These are phyloP conservation scores for Xenopus borealis DNA, from an alignment of 2,113 vertebrate species.

Conservation along the genomic window DNA sequence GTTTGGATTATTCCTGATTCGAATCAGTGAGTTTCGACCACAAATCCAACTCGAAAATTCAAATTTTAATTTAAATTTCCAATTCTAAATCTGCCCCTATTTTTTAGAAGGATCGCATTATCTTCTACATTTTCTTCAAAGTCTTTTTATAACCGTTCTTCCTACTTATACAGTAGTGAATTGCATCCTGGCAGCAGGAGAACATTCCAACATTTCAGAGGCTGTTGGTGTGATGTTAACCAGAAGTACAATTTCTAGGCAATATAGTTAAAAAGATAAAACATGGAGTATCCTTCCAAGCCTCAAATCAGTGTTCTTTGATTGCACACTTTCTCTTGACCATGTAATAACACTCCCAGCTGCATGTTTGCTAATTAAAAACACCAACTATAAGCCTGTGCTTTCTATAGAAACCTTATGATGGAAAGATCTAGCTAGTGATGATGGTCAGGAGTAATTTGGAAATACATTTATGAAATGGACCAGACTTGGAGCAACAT, in stretches of 20 bases:
- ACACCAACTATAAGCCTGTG: conserved; percentile 50
- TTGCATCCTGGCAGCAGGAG: not conserved
- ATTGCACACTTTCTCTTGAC: conserved; percentile 52
- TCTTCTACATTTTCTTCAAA: too few relatives aligned
- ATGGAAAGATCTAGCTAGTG: not conserved
- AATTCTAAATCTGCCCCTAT: too few relatives aligned
- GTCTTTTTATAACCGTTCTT: too few relatives aligned
- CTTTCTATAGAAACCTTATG: conserved; percentile 26
- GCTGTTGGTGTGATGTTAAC: conserved; percentile 54
- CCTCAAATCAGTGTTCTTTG: conserved; percentile 53
- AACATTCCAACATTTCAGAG: conserved; percentile 42
- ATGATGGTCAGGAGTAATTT: not conserved
- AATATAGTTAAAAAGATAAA: conserved; percentile 47
- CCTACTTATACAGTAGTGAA: too few relatives aligned
- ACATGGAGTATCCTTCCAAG: conserved; percentile 50
- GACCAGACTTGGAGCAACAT: not conserved
- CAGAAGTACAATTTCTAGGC: conserved; percentile 53
- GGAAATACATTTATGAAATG: not conserved
- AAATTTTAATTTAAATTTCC: too few relatives aligned
- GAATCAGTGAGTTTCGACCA: too few relatives aligned
- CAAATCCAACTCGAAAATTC: too few relatives aligned
- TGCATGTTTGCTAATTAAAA: conserved; percentile 53
- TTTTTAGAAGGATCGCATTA: too few relatives aligned
- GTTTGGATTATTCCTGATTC: too few relatives aligned
- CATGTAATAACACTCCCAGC: conserved; percentile 56